Evolutionary conservation across 2,113 vertebrate genomes (phyloP).

Genomic region (Etheostoma spectabile): DNA sequence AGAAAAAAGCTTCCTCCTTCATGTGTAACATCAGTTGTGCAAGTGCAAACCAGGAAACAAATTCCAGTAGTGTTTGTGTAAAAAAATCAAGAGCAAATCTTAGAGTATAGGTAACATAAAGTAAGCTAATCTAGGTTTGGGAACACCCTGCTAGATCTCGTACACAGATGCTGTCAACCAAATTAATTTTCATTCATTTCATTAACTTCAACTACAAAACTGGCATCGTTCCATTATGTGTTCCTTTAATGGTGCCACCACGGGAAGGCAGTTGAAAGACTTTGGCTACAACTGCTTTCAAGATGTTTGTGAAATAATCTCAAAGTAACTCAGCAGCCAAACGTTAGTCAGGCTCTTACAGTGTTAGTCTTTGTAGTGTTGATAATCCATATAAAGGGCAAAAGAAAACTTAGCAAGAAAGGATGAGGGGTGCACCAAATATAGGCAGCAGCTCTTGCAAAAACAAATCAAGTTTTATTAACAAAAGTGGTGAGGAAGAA

Average conservation of each 20-base stretch:
- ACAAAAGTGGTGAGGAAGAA: background rate
- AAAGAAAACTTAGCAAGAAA: background rate
- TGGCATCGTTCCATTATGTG: too few relatives aligned
- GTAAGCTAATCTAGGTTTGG: background rate
- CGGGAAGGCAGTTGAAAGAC: too few relatives aligned
- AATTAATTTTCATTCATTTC: too few relatives aligned
- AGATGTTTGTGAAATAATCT: too few relatives aligned
- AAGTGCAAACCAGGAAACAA: conserved; percentile 10
- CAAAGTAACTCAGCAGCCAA: too few relatives aligned
- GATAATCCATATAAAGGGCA: background rate
- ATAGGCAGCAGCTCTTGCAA: background rate
- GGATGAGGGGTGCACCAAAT: background rate
- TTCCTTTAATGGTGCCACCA: too few relatives aligned
- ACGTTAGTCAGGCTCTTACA: too few relatives aligned
- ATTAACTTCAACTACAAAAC: too few relatives aligned
- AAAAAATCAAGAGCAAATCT: background rate
- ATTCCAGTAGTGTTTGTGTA: background rate
- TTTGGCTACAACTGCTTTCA: too few relatives aligned
- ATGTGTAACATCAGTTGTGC: conserved; percentile 12
- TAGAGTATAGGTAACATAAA: background rate
- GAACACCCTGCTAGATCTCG: background rate
- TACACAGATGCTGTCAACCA: too few relatives aligned
- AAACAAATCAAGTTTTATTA: background rate
- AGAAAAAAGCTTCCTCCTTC: conserved; percentile 8
- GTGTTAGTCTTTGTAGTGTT: background rate